These are phyloP conservation scores for Vulpes ferrilata DNA, from an alignment of 2,113 vertebrate genomes.

Conservation along the genomic window DNA sequence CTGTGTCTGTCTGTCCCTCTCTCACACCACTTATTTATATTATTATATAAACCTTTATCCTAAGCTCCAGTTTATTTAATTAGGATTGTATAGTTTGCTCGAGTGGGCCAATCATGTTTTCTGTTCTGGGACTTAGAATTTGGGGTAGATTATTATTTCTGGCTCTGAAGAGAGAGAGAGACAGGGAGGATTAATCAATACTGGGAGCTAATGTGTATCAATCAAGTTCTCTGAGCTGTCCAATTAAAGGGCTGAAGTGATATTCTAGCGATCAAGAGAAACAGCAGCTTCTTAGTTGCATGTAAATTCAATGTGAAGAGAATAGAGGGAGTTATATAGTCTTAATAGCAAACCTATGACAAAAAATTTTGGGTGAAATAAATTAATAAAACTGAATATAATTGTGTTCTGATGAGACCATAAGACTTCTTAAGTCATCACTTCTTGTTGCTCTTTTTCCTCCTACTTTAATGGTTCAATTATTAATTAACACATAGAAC, in stretches of 20 bases:
- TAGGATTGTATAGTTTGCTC: not conserved
- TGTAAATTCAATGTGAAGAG: not conserved
- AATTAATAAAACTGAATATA: not conserved
- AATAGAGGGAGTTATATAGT: not conserved
- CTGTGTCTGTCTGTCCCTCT: not conserved
- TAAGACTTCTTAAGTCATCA: not conserved
- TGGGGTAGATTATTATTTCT: not conserved
- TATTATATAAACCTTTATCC: not conserved
- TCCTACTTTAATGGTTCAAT: not conserved
- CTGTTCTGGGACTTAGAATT: not conserved
- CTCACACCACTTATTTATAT: not conserved
- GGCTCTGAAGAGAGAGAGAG: not conserved
- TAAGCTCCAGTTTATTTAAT: not conserved
- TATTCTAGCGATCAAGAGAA: not conserved
- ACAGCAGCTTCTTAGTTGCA: not conserved
- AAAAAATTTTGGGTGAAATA: conserved; percentile 14
- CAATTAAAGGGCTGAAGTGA: not conserved
- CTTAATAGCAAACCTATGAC: not conserved
- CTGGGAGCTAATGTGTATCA: not conserved
- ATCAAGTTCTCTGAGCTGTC: not conserved
- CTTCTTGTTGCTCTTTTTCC: not conserved
- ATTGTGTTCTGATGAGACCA: not conserved
- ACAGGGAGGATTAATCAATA: not conserved
- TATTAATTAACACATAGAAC: not conserved
- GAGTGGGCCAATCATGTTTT: not conserved